Percentiles rank a stretch among this genome's conserved stretches.
phyloP scores from a whole-genome alignment of 2,888 invertebrate genomes.

The Polymixis lichenea region DNA sequence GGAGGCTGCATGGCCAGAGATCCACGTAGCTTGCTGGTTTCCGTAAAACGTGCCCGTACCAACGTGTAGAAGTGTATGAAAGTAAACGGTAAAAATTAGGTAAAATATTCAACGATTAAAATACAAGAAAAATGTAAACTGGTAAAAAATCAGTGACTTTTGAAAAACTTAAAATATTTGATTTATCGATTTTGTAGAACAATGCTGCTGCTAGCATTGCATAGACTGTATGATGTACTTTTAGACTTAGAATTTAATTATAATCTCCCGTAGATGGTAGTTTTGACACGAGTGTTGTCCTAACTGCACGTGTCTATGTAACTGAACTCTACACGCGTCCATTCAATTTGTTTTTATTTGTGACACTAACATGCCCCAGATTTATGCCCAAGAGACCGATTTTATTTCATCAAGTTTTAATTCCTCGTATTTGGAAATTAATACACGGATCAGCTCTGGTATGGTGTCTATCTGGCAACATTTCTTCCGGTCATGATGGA shows the following conservation, averaged over 20 bases:
- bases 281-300: neutral
- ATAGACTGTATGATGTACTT: too few relatives aligned
- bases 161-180: neutral
- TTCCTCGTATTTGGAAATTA: neutral
- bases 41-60: too few relatives aligned
- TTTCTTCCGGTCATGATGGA: neutral
- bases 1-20: too few relatives aligned
- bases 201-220: too few relatives aligned
- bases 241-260: neutral
- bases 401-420: conserved; percentile 3
- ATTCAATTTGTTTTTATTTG: conserved; percentile 2
- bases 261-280: neutral
- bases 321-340: conserved; percentile 1
- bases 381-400: neutral
- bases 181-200: neutral
- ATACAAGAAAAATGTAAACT: neutral
- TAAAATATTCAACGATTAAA: neutral
- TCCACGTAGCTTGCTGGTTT: too few relatives aligned
- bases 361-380: neutral
- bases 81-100: neutral
- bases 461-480: neutral
- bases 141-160: too few relatives aligned
- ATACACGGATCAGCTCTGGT: too few relatives aligned
- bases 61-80: neutral
- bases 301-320: conserved; percentile 1